Evolutionary conservation across 2,888 invertebrate genomes (phyloP), one percentile per base, ranked within the genome.

Genomic region (Drosophila anomalata): DNA sequence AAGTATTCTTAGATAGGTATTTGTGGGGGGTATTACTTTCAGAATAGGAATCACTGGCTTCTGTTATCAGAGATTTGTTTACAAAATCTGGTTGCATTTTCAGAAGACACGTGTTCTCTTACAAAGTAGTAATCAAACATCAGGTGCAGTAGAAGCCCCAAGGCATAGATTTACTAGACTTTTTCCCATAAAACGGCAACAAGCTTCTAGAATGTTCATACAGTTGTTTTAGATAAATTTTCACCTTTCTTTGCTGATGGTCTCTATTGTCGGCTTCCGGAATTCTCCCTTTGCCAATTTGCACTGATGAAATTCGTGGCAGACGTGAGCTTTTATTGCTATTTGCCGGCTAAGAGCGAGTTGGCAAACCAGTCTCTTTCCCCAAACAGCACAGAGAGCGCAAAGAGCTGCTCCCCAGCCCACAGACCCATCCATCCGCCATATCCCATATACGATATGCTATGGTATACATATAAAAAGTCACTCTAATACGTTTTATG

Each of bases 391-490:
- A 14, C 46, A 54, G 46, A 65, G 65, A 54, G 53, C 22, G 24
- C 31, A 41, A 48, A 39, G 20, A 33, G 29, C 42, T 7, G 36
- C n/a, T 36, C 36, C 36, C 36, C 36, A 36, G n/a, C n/a, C 36
- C 36, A n/a, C n/a, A 36, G 6, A 14, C 3, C 62, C 36, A 65
- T 24, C 62, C 36, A 65, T 24, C 29, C 17, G 24, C 24, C n/a
- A 33, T 44, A 46, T 65, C 17, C 66, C 54, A 65, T 47, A 53
- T 41, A 5, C 63, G 31, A 47, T n/a, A 12, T 39, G 29, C 3
- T 22, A 55, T 47, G 12, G 31, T 47, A 42, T 61, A 60, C 17
- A 60, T 29, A 61, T 60, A 41, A 42, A 50, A 60, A 24, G 2
- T 8, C 39, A 12, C 29, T 17, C 29, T 12, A 17, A 31, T 20